phyloP scores from a whole-genome alignment of 2,888 invertebrate genomes.

The Eupithecia pulchellata region DNA sequence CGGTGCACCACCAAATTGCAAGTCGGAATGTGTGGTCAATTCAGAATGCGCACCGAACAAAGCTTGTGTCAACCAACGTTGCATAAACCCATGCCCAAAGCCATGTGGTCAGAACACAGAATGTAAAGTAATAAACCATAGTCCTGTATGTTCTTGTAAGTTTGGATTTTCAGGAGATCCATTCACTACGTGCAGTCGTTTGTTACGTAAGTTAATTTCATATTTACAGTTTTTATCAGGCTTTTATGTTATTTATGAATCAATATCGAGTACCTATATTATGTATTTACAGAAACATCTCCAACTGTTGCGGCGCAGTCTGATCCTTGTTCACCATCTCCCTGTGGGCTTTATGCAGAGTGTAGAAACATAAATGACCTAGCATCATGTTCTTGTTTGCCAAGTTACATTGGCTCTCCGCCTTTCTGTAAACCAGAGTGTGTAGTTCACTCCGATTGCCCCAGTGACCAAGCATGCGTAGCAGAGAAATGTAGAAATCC shows the following conservation, averaged over 20 bases:
- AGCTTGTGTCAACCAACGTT: conserved; percentile 89
- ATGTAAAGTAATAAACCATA: conserved; percentile 89
- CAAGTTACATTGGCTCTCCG: conserved; percentile 87
- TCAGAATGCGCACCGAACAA: conserved; percentile 87
- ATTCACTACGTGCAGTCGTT: conserved; percentile 86
- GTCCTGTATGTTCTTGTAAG: conserved; percentile 89
- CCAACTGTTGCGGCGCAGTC: conserved; percentile 68
- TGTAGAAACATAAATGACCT: conserved; percentile 89
- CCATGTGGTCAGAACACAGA: conserved; percentile 88
- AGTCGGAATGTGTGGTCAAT: conserved; percentile 88
- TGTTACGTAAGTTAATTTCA: conserved; percentile 81
- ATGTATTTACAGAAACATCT: conserved; percentile 59
- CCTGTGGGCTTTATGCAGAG: conserved; percentile 90
- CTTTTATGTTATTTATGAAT: not conserved
- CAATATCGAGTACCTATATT: not conserved
- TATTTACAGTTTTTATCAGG: not conserved
- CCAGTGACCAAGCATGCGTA: conserved; percentile 87
- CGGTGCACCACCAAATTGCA: conserved; percentile 87
- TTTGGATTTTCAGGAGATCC: conserved; percentile 88
- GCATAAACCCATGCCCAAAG: conserved; percentile 88
- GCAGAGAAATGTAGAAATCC: conserved; percentile 89
- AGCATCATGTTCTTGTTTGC: conserved; percentile 89
- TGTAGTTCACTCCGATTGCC: conserved; percentile 87
- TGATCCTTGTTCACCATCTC: conserved; percentile 90
- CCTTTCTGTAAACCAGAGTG: conserved; percentile 88